These are phyloP conservation scores for Dreissena polymorpha DNA, from an alignment of 1,140 invertebrate genomes.

Conservation along the genomic window DNA sequence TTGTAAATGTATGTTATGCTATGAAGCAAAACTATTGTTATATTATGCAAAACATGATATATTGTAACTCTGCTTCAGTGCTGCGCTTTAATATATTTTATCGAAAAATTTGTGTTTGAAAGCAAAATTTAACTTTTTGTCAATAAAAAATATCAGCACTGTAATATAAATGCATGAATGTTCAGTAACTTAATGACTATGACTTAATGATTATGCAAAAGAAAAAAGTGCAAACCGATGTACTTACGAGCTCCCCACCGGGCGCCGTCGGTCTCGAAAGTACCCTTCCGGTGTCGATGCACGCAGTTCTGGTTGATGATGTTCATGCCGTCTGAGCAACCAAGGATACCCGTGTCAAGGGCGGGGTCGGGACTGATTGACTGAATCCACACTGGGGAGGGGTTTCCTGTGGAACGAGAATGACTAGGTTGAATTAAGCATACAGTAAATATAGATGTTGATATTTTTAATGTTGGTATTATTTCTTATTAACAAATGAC, in stretches of 20 bases:
- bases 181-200: too few relatives aligned
- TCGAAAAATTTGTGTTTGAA: too few relatives aligned
- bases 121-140: too few relatives aligned
- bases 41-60: neutral
- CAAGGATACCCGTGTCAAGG: conserved; percentile 24
- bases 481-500: too few relatives aligned
- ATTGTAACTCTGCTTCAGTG: neutral
- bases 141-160: too few relatives aligned
- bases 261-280: conserved; percentile 42
- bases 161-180: too few relatives aligned
- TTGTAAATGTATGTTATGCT: neutral
- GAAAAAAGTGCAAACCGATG: too few relatives aligned
- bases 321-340: conserved; percentile 37
- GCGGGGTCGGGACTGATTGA: conserved; percentile 23
- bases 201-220: too few relatives aligned
- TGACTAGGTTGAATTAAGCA: neutral
- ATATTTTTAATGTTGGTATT: too few relatives aligned
- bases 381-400: conserved; percentile 31
- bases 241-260: conserved; percentile 38
- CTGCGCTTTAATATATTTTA: too few relatives aligned
- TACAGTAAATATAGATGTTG: too few relatives aligned
- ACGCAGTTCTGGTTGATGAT: conserved; percentile 38
- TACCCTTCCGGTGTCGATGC: conserved; percentile 33
- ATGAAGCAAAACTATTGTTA: neutral
- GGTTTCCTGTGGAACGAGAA: conserved; percentile 3